Evolutionary conservation across 2,113 vertebrate species (phyloP).

Genomic region (Picathartes gymnocephalus): DNA sequence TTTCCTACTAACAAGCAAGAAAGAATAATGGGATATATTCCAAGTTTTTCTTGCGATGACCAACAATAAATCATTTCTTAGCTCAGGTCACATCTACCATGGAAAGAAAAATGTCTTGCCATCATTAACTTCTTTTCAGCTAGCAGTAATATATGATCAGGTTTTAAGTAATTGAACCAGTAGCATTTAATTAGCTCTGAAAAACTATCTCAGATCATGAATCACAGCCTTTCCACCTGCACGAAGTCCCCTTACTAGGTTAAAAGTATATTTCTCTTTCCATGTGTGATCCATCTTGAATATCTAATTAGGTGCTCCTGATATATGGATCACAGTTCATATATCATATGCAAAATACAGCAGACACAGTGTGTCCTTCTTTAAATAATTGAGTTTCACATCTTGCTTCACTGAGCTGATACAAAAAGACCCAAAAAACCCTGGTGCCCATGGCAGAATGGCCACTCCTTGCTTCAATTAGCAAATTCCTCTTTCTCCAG

Average conservation of each 20-base stretch:
- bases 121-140: constrained; percentile 59
- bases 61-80: constrained; percentile 52
- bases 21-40: constrained; percentile 26
- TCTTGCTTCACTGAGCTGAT: not conserved
- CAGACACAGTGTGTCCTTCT: not conserved
- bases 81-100: constrained; percentile 3
- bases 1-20: constrained; percentile 6
- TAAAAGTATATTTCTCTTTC: constrained; percentile 44
- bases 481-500: not conserved
- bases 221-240: constrained; percentile 43
- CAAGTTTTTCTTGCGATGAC: constrained; percentile 44
- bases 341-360: not conserved
- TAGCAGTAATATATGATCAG: constrained; percentile 40
- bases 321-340: not conserved
- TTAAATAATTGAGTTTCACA: not conserved
- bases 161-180: constrained; percentile 60
- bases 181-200: constrained; percentile 62
- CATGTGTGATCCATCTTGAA: constrained; percentile 45
- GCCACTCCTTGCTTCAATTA: not conserved
- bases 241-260: not conserved
- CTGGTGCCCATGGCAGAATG: not conserved
- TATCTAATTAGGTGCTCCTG: constrained; percentile 22
- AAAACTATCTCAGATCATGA: constrained; percentile 46
- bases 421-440: not conserved
- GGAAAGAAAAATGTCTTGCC: constrained; percentile 25